Conservation (phyloP, 2,113 vertebrate species). For the Vulpes lagopus region DNA sequence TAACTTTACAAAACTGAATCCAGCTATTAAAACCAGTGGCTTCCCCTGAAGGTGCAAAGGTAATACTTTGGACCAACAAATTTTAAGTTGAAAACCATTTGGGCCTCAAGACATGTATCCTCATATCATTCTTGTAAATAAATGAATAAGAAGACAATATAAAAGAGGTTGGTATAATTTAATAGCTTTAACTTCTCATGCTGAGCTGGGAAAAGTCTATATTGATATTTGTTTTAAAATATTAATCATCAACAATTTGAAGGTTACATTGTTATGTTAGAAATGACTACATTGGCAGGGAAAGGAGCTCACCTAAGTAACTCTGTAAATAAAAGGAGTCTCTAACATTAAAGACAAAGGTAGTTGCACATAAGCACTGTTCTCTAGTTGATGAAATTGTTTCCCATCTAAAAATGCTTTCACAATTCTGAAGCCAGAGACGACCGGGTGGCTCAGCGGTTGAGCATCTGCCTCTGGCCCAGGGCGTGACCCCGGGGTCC, state of each 20-base stretch:
- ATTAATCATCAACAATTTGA: neutral
- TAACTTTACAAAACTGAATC: neutral
- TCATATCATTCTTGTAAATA: neutral
- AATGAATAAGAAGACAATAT: neutral
- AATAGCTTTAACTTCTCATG: slow-evolving; percentile 13
- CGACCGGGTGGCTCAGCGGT: too few relatives aligned
- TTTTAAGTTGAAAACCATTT: slow-evolving; percentile 2
- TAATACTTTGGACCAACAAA: neutral
- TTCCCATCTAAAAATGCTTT: neutral
- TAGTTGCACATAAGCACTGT: neutral
- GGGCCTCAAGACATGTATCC: neutral
- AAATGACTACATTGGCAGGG: neutral
- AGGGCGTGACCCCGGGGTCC: too few relatives aligned
- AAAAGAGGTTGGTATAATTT: neutral
- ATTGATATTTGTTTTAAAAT: neutral
- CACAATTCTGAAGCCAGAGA: neutral
- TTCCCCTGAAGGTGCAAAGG: neutral
- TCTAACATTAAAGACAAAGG: neutral
- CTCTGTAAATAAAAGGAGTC: neutral
- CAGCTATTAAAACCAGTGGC: neutral
- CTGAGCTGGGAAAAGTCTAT: neutral
- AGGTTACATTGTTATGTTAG: neutral
- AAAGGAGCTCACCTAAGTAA: neutral
- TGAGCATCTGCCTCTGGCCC: too few relatives aligned
- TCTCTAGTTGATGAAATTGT: neutral